Base-by-base conservation (phyloP, 2,113 vertebrate genomes). In the Gasterosteus nipponicus region DNA sequence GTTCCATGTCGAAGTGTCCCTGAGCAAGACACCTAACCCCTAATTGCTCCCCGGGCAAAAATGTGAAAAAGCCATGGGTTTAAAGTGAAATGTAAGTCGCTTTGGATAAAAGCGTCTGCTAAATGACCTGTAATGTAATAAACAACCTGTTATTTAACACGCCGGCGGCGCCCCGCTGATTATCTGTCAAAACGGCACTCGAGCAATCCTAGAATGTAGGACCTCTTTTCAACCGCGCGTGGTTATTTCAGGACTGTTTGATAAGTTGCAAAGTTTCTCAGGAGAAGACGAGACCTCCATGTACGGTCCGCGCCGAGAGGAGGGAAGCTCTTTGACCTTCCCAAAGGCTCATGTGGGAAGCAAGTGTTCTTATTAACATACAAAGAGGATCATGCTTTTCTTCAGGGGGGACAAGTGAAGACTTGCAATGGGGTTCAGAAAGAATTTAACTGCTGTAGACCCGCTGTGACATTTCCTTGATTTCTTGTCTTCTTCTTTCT, bases 241-340 rank as follows among this genome's bases (percentile, higher is more conserved):
- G 3, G 54, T 67, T 38, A 16, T 63, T 47, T 53, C 38, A 41
- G 53, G 19, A 41, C 7, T 7, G 39, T 53, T 44, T 64, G 51
- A 57, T 53, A 31, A 68, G 18, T 76, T 69, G 29, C 56, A 69
- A 35, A 62, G 59, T 62, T 70, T 71, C 31, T 78, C 10, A 44
- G 73, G 70, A 69, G 47, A 68, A 58, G 72, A 72, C 29, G 53
- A 57, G 46, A 42, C 81, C 26, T 77, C 93, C 93, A 80, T 94
- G 87, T 93, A 92, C 91, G 91, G 92, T 88, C 90, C 90, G 68
- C 82, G 67, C 74, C 59, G 39, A 22, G 53, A 85, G 56, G 56
- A 78, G 56, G 85, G 87, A 69, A 89, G 87, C 84, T 61, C 26
- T 51, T 75, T 54, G 49, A 59, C 18, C 51, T 1, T 15, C 56